Base-by-base conservation (phyloP, 2,888 invertebrate species). In the Cyclophora albipunctata region DNA sequence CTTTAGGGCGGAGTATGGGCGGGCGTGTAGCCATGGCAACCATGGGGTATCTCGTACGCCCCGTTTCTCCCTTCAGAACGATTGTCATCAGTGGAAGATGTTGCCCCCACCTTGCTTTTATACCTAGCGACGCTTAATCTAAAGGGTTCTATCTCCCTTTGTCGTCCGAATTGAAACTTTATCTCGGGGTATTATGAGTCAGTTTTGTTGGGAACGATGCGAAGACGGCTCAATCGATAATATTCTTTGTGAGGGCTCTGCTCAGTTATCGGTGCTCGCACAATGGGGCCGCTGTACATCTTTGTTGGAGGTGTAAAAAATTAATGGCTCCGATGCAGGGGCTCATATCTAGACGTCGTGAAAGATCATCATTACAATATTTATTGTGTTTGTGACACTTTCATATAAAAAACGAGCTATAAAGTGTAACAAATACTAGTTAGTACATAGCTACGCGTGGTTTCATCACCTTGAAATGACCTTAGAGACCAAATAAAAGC, bases 1-100 rank as follows among this genome's bases (percentile, higher is more conserved):
- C 85, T 78, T 71, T 67, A 66, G 73, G 81, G 79, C 73, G 78
- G 79, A 67, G 63, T 63, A 69, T 77, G 77, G 81, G 81, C 81
- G 85, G 79, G 75, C 63, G 77, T 74, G 86, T 88, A 66, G 75
- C 78, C 75, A 79, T 84, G 73, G 77, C 73, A 72, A 88, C 86
- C 60, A 69, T 71, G 67, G 82, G 78, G 74, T 69, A 72, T 74
- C 75, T 75, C 74, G 73, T 72, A 82, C 86, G 84, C 85, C 86
- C 80, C 71, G 64, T 64, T 69, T 72, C 75, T 74, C 78, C 81
- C 80, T 74, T 37, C 73, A 75, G 62, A 60, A 63, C 75, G 82
- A 85, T 87, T 84, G 83, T 84, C 81, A 88, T 88, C 86, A 72
- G 71, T 72, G 73, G 78, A 84, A 85, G 82, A 78, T 72, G 74